These are phyloP conservation scores for Lacanobia wlatinum DNA, from an alignment of 2,888 invertebrate species.

Conservation along the genomic window DNA sequence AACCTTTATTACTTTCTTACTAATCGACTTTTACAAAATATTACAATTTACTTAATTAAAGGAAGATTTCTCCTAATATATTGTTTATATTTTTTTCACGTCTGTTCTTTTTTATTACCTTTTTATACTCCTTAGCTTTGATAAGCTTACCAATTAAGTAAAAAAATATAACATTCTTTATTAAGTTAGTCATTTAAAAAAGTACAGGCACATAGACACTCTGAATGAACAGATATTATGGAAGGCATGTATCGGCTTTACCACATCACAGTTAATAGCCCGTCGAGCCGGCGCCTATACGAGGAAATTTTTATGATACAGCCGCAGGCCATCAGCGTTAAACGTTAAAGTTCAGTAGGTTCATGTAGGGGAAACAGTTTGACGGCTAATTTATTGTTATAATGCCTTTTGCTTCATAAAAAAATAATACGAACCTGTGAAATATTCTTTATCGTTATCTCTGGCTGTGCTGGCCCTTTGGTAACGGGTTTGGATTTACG, in stretches of 20 bases:
- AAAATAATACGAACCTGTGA: conserved; percentile 15
- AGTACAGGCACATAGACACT: conserved; percentile 7
- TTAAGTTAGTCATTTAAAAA: too few species aligned
- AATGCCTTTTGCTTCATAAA: conserved; percentile 23
- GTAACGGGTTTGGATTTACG: neutral
- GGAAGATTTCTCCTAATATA: too few species aligned
- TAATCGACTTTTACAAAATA: too few species aligned
- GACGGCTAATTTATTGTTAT: conserved; percentile 37
- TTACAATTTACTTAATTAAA: too few species aligned
- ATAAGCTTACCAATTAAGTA: too few species aligned
- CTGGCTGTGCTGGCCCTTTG: neutral
- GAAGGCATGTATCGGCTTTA: conserved; percentile 43
- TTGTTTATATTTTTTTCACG: too few species aligned
- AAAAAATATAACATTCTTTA: neutral
- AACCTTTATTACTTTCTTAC: too few species aligned
- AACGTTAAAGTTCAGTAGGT: conserved; percentile 54
- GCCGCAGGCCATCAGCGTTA: conserved; percentile 60
- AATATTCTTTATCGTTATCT: conserved; percentile 2
- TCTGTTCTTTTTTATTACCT: too few species aligned
- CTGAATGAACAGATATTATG: conserved; percentile 37
- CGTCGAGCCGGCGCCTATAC: conserved; percentile 79
- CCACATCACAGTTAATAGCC: conserved; percentile 78
- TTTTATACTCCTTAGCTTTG: too few species aligned
- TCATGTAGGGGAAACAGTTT: conserved; percentile 48
- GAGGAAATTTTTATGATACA: conserved; percentile 78